These are phyloP conservation scores for Megaceryle torquata DNA, from an alignment of 2,113 vertebrate genomes.

Conservation along the genomic window DNA sequence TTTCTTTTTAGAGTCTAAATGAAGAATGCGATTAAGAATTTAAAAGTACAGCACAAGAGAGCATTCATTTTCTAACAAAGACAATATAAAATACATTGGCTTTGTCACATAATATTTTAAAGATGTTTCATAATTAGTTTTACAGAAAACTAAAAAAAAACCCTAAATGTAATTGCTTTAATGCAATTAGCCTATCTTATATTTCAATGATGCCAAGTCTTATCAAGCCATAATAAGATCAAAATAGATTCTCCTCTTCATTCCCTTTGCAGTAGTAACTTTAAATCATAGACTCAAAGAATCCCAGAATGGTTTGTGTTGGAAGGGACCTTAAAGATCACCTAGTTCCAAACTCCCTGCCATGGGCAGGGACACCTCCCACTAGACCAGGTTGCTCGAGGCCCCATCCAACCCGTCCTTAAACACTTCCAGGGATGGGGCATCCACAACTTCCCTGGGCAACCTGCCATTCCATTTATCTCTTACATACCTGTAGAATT, in stretches of 20 bases:
- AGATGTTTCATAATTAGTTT: conserved; percentile 43
- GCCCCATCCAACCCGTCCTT: too few species aligned
- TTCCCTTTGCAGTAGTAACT: background rate
- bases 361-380: too few species aligned
- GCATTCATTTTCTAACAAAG: conserved; percentile 15
- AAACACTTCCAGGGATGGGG: too few species aligned
- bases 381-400: too few species aligned
- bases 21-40: background rate
- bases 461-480: too few species aligned
- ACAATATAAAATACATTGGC: conserved; percentile 1
- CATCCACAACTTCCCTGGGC: too few species aligned
- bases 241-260: conserved; percentile 42
- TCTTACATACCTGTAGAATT: too few species aligned
- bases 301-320: too few species aligned
- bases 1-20: background rate
- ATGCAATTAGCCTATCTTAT: conserved; percentile 18
- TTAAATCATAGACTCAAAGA: background rate
- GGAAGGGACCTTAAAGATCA: too few species aligned
- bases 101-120: conserved; percentile 35
- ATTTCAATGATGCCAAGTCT: conserved; percentile 41
- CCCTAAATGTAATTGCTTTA: conserved; percentile 25
- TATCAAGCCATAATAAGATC: conserved; percentile 27
- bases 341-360: too few species aligned
- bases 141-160: background rate
- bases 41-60: background rate